A percentile compares a stretch with the other conserved stretches of the same genome.
Evolutionary conservation across 1,140 invertebrate species (phyloP).

Genomic region (Aphelinus certus): DNA sequence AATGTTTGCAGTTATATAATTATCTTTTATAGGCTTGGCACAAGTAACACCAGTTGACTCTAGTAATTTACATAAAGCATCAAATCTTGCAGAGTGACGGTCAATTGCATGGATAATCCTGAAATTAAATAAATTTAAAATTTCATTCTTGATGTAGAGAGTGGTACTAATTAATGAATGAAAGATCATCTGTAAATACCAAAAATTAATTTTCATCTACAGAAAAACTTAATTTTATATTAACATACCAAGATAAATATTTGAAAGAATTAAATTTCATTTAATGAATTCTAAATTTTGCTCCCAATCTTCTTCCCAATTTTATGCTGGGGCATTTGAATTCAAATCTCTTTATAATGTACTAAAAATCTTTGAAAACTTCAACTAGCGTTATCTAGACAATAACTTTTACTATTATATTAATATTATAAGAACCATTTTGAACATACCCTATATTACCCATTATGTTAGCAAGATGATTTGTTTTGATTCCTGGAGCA

Average conservation of each 20-base stretch:
- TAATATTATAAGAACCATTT: not conserved
- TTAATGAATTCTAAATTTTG: no score
- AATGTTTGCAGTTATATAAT: constrained; percentile 79
- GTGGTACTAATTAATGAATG: no score
- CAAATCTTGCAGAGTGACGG: constrained; percentile 73
- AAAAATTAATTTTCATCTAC: not conserved
- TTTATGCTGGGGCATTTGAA: no score
- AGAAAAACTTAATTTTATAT: not conserved
- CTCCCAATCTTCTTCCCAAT: no score
- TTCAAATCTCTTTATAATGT: no score
- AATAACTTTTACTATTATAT: no score
- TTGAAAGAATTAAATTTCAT: no score
- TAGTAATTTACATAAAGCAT: constrained; percentile 73
- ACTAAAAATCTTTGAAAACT: no score
- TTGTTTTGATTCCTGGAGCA: constrained; percentile 96
- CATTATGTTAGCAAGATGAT: constrained; percentile 86
- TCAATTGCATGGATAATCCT: constrained; percentile 87
- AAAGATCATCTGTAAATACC: no score
- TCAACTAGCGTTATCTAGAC: no score
- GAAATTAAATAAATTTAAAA: constrained; percentile 1
- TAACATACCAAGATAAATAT: no score
- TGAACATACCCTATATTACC: constrained; percentile 75
- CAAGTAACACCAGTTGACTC: constrained; percentile 72
- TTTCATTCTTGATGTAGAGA: no score
- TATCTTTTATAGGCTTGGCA: constrained; percentile 76